Base-by-base conservation (phyloP, 2,797 vertebrate species). In the Eidolon dupreanum region DNA sequence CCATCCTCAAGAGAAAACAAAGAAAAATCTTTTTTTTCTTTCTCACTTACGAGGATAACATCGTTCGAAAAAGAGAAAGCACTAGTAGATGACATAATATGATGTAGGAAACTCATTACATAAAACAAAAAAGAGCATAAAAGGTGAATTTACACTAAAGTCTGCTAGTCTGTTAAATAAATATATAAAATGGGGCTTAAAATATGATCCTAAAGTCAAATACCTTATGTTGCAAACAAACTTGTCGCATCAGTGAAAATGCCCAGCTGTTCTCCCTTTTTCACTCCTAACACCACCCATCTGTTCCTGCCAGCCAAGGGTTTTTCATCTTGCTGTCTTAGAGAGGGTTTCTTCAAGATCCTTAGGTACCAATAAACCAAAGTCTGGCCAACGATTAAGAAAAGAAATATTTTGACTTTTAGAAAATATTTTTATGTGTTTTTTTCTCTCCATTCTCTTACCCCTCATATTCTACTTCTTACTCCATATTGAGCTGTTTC, bases 161-260 rank as follows among this genome's bases (percentile, higher is more conserved):
- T 92, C 49, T 97, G 95, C 79, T 93, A 49, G 19, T 77, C 84
- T 93, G 85, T 94, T 71, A 97, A 98, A 96, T 95, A 87, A 92
- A 96, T 97, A 88, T 66, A 96, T 94, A 97, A 97, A 96, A 57
- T 24, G 74, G 53, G 16, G n/a, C 22, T 97, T 97, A 97, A 97
- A 98, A 97, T 94, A 94, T 93, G 90, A 96, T 87, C 81, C 85
- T 49, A 33, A 90, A 97, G 87, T 81, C 95, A 96, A 97, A 97
- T 17, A 86, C 66, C 90, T 97, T 97, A 87, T 97, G 86, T 77
- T 96, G 75, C 88, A 95, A 86, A 61, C 95, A 90, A 97, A 97
- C 49, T 79, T 96, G 55, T 95, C 41, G 33, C 61, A 11, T 88
- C 71, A 94, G 73, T 97, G 93, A 85, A 97, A 95, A 71, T 3